Evolutionary conservation across 2,113 vertebrate species (phyloP), one percentile per base, ranked within the genome.

Genomic region (Istiophorus platypterus): DNA sequence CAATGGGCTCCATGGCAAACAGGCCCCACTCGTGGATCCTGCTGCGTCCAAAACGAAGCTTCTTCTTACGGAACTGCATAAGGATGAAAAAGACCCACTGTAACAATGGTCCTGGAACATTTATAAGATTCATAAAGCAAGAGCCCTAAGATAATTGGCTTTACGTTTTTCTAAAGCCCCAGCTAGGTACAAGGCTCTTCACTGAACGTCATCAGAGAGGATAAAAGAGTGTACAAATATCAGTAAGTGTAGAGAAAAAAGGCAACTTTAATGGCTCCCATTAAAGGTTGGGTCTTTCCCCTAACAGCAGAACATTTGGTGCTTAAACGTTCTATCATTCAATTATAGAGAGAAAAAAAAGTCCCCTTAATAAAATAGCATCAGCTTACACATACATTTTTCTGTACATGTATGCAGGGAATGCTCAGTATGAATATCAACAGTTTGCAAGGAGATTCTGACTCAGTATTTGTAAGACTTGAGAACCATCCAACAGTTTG

Each of bases 11-110:
- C 97, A 99, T 97, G 86, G 97, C 97, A 24, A 98, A 98, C 61
- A 99, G 93, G 0, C 98, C 98, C 98, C 98, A 99, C 87, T 99
- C 98, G 0, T 99, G 98, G 89, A 99, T 99, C 15, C 97, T 95
- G 61, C 97, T 98, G 83, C 97, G 96, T 7, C 97, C 97, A 6
- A 99, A 99, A 1, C 98, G 93, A 0, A 99, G 95, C 76, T 95
- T 97, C 95, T 99, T 99, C 91, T 99, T 99, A 3, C 98, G 97
- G 94, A 97, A 99, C 97, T 99, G 81, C 54, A 62, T 0, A 6
- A 31, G 18, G 2, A 77, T 1, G 59, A 11, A 68, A 31, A 29
- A 26, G 10, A 72, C 8, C 24, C 13, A 27, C 17, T 56, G 14
- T 51, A 65, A 52, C 24, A 63, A 41, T 3, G 18, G 1, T 56